These are phyloP conservation scores for Galerucella pusilla DNA, from an alignment of 2,888 invertebrate species.

Conservation along the genomic window DNA sequence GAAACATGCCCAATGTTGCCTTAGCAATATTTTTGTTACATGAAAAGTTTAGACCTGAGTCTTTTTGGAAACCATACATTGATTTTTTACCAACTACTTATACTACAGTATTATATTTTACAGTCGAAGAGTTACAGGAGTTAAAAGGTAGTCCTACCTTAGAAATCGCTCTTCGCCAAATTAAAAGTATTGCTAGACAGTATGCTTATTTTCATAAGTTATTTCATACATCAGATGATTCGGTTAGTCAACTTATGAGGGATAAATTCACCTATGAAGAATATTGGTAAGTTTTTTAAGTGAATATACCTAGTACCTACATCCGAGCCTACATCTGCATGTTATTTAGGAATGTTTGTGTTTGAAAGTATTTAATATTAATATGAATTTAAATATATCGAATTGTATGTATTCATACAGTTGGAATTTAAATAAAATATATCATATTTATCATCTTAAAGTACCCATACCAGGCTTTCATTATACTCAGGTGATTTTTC, in stretches of 20 bases:
- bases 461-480: too few relatives aligned
- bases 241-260: conserved; percentile 73
- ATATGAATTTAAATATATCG: neutral
- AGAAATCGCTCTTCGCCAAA: conserved; percentile 82
- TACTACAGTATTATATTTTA: conserved; percentile 87
- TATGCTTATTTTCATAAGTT: conserved; percentile 93
- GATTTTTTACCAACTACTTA: conserved; percentile 85
- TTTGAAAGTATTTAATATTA: too few relatives aligned
- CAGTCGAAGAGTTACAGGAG: conserved; percentile 76
- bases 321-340: too few relatives aligned
- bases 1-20: conserved; percentile 93
- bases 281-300: conserved; percentile 76
- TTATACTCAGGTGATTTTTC: too few relatives aligned
- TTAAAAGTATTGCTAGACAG: conserved; percentile 89
- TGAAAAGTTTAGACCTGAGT: conserved; percentile 78
- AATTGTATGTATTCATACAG: neutral
- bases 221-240: conserved; percentile 75
- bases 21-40: conserved; percentile 86
- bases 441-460: too few relatives aligned
- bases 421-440: too few relatives aligned
- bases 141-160: conserved; percentile 79
- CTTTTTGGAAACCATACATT: conserved; percentile 92
- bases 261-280: conserved; percentile 83
- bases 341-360: too few relatives aligned
- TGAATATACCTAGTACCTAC: neutral